phyloP scores from a whole-genome alignment of 2,797 vertebrate species.

The Amniataba percoides region DNA sequence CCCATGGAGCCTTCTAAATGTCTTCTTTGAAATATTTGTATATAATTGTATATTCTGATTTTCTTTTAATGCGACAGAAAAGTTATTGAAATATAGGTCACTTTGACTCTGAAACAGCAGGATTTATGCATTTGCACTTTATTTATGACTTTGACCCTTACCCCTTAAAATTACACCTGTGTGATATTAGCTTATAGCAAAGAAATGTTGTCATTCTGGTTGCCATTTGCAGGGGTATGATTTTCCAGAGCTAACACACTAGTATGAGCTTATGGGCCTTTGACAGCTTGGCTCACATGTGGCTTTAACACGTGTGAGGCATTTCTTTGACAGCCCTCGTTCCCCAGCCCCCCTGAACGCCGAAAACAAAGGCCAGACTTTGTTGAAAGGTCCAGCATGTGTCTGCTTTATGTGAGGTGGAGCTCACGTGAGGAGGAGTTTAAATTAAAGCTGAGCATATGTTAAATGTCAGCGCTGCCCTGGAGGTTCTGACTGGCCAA shows the following conservation, averaged over 20 bases:
- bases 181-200: conserved; percentile 22
- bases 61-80: neutral
- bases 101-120: neutral
- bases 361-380: conserved; percentile 64
- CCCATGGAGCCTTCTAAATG: neutral
- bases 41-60: neutral
- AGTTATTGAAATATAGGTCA: neutral
- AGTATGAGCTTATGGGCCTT: conserved; percentile 51
- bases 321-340: conserved; percentile 61
- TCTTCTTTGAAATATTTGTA: neutral
- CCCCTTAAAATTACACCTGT: conserved; percentile 30
- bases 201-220: conserved; percentile 38
- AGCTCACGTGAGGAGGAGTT: conserved; percentile 57
- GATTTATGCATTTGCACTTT: conserved; percentile 5
- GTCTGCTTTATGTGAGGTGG: conserved; percentile 60
- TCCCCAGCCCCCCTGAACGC: conserved; percentile 36
- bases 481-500: conserved; percentile 30
- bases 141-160: conserved; percentile 25
- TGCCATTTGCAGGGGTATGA: conserved; percentile 48
- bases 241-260: conserved; percentile 51
- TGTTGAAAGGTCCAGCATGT: conserved; percentile 53
- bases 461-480: conserved; percentile 57
- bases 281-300: conserved; percentile 66
- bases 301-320: conserved; percentile 70
- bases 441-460: conserved; percentile 44